These are phyloP conservation scores for Axinella damicornis DNA, from an alignment of 37 sponge, comb jelly and placozoan species.

Conservation along the genomic window DNA sequence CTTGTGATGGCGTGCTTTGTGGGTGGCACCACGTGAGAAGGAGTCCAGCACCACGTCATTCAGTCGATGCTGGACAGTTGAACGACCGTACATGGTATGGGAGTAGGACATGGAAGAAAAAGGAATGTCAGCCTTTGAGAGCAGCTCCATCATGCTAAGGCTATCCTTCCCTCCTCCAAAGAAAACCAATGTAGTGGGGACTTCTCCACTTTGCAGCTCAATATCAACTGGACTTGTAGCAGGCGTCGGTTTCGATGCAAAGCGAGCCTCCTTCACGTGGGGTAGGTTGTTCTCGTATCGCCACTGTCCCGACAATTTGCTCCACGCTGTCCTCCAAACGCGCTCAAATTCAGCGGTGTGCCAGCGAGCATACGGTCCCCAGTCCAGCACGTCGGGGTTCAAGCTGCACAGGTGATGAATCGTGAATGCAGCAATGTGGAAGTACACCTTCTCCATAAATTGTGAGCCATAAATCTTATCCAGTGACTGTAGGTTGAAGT, in stretches of 20 bases:
- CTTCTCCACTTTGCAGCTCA: neutral
- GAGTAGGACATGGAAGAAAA: slow-evolving; percentile 19
- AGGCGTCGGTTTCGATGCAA: neutral
- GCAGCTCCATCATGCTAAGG: neutral
- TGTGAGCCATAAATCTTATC: neutral
- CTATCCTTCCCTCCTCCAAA: slow-evolving; percentile 37
- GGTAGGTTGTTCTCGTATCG: slow-evolving; percentile 37
- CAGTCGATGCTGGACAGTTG: neutral
- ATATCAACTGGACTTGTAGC: neutral
- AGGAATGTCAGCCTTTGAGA: neutral
- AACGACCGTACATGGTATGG: neutral
- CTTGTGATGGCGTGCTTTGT: slow-evolving; percentile 6
- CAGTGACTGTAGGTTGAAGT: slow-evolving; percentile 16
- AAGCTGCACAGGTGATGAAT: neutral
- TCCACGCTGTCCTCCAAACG: neutral
- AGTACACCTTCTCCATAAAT: slow-evolving; percentile 36
- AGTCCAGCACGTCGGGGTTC: slow-evolving; percentile 2
- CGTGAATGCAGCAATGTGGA: slow-evolving; percentile 1
- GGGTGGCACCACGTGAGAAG: neutral
- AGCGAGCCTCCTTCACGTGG: neutral
- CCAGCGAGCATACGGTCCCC: slow-evolving; percentile 15
- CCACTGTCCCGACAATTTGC: slow-evolving; percentile 22
- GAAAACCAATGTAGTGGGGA: neutral
- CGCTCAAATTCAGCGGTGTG: slow-evolving; percentile 26
- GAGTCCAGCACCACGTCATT: neutral